A percentile compares a stretch with the other conserved stretches of the same genome.
phyloP scores from a whole-genome alignment of 2,113 vertebrate species.

The Elachura formosa region DNA sequence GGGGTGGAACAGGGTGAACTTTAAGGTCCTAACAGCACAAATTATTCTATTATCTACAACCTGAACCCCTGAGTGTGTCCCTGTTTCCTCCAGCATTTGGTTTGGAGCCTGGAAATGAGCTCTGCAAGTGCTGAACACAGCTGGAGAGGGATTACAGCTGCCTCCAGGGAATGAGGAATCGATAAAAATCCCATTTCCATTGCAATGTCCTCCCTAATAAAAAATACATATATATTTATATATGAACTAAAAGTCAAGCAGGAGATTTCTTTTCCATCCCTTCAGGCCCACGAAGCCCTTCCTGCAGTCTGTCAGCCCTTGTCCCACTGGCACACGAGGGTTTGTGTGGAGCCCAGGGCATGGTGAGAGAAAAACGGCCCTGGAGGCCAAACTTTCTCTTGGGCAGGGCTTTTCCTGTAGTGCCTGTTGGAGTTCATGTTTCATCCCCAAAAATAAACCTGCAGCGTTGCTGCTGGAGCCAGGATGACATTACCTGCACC shows the following conservation, averaged over 20 bases:
- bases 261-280: background rate
- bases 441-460: background rate
- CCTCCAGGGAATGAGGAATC: background rate
- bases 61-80: background rate
- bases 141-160: background rate
- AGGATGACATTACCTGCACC: background rate
- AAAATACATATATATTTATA: background rate
- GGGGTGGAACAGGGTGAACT: background rate
- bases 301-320: background rate
- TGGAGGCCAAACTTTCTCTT: background rate
- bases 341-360: background rate
- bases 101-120: background rate
- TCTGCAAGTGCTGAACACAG: background rate
- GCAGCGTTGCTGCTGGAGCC: background rate
- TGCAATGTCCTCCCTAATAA: background rate
- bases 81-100: background rate
- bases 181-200: background rate
- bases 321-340: rapidly evolving
- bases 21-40: background rate
- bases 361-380: background rate
- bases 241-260: background rate
- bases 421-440: background rate
- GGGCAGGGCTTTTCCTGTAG: background rate
- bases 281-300: background rate
- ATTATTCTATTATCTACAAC: background rate